Base-by-base conservation (phyloP, 2,888 invertebrate species). In the Furcula furcula region DNA sequence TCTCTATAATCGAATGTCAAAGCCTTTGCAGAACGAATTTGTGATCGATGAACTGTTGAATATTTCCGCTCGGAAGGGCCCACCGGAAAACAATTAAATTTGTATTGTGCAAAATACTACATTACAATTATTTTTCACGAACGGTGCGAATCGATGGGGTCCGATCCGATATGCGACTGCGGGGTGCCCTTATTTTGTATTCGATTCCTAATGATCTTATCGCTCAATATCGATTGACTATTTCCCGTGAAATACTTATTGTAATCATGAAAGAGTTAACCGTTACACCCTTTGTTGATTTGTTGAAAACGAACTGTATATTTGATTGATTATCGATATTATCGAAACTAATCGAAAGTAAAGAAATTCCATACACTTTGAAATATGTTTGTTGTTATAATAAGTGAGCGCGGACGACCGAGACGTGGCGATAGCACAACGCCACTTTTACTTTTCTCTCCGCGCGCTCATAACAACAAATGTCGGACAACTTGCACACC, bases 391-490 rank as follows among this genome's bases (percentile, higher is more conserved):
- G n/a, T n/a, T n/a, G n/a, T n/a, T n/a, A n/a, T n/a, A n/a, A n/a
- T n/a, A n/a, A n/a, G n/a, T n/a, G n/a, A n/a, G n/a, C n/a, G n/a
- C n/a, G n/a, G n/a, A n/a, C n/a, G n/a, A n/a, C n/a, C n/a, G n/a
- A n/a, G n/a, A 52, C 64, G 60, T 50, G 64, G 64, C 61, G 57
- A 52, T 73, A 68, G 73, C 69, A 58, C 64, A 57, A 53, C 59
- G 64, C 67, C 70, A 84, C 86, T 86, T 86, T 86, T 86, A 87
- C 86, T 86, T 86, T 86, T 78, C 78, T 78, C 76, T 68, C 55
- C 57, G 54, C 42, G 65, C 65, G 58, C 55, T 64, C 61, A 54
- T 52, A 60, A 51, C 28, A 41, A 50, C 27, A 39, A 33, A 44
- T 28, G 46, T n/a, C n/a, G n/a, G n/a, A n/a, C n/a, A n/a, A n/a